Conservation (phyloP, 1,140 invertebrate genomes). For the Pseudomyrmex dendroicus region DNA sequence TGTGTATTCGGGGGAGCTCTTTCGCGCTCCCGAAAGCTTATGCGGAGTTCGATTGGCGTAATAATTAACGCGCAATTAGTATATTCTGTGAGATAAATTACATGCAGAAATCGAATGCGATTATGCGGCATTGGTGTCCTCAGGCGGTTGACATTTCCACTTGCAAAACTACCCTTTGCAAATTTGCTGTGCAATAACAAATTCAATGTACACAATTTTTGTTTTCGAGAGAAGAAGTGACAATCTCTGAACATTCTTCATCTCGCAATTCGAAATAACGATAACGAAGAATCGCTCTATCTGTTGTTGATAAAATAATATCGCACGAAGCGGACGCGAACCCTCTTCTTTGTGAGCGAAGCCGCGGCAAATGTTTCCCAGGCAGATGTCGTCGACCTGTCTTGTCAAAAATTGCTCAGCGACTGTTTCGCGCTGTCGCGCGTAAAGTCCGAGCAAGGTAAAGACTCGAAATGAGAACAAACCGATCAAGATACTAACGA, state of each 20-base stretch:
- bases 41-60: background rate
- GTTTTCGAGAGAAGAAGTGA: background rate
- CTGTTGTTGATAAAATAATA: conserved; percentile 32
- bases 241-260: background rate
- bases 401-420: background rate
- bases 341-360: too few species aligned
- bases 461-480: background rate
- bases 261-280: background rate
- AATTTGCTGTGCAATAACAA: too few species aligned
- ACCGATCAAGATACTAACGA: too few species aligned
- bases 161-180: background rate
- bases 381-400: background rate
- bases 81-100: background rate
- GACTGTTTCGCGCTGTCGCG: background rate
- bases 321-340: conserved; percentile 82
- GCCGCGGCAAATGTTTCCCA: too few species aligned
- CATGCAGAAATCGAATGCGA: background rate
- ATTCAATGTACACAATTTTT: too few species aligned
- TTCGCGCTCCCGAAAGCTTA: conserved; percentile 1
- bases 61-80: conserved; percentile 35
- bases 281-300: background rate
- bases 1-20: conserved; percentile 27
- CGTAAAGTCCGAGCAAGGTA: background rate
- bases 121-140: background rate
- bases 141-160: conserved; percentile 29